Evolutionary conservation across 2,797 vertebrate genomes (phyloP).

Genomic region (Lerista edwardsae): DNA sequence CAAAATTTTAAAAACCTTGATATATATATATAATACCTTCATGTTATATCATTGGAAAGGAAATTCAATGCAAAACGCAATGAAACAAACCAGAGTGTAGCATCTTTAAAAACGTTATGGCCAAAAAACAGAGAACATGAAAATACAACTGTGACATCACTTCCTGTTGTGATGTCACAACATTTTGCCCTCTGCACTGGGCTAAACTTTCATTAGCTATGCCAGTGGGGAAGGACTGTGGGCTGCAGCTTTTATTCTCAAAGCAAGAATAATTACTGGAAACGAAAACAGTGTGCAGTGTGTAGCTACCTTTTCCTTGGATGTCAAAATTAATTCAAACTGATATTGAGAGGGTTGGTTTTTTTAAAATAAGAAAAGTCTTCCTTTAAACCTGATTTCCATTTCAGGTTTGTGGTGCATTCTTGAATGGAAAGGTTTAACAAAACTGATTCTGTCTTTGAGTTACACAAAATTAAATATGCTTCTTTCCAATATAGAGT

Average conservation of each 20-base stretch:
- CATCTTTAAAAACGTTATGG: no score
- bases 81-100: no score
- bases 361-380: background rate
- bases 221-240: no score
- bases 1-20: no score
- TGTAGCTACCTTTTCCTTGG: background rate
- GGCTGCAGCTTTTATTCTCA: background rate
- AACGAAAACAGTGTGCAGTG: background rate
- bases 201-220: no score
- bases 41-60: no score
- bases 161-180: no score
- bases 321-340: background rate
- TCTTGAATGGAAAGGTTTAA: background rate
- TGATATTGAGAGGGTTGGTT: background rate
- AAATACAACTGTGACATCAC: no score
- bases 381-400: background rate
- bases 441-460: background rate
- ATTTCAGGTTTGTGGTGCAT: background rate
- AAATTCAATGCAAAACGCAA: no score
- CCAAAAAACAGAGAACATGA: no score
- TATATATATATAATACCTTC: no score
- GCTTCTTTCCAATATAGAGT: background rate
- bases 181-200: no score
- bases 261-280: background rate
- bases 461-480: background rate